Conservation (phyloP, 2,888 invertebrate genomes). For the Drosophila recens region DNA sequence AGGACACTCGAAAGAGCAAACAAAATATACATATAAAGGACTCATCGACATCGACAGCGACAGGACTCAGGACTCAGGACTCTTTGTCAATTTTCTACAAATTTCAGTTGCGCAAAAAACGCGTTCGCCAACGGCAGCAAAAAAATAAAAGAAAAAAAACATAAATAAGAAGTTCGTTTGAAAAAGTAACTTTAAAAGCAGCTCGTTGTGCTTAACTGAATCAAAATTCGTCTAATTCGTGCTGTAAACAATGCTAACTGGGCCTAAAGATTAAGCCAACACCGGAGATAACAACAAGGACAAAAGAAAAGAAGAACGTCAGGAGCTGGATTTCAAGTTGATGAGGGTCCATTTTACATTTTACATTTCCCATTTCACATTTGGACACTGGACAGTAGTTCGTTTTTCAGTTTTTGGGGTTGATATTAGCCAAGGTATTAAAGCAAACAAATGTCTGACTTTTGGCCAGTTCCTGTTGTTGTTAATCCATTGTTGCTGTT, state of each 20-base stretch:
- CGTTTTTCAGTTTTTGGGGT: slow-evolving; percentile 12
- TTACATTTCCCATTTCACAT: slow-evolving; percentile 7
- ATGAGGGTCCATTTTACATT: slow-evolving; percentile 58
- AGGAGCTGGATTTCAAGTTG: slow-evolving; percentile 60
- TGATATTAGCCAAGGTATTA: slow-evolving; percentile 39
- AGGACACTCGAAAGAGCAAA: slow-evolving; percentile 61
- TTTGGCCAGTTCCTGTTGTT: slow-evolving; percentile 5
- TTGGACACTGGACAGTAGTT: slow-evolving; percentile 27
- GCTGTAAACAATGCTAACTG: slow-evolving; percentile 70
- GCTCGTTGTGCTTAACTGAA: slow-evolving; percentile 24
- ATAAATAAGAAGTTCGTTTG: slow-evolving; percentile 8
- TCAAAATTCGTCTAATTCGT: slow-evolving; percentile 64
- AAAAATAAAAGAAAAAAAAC: slow-evolving; percentile 7
- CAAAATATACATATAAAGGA: slow-evolving; percentile 35
- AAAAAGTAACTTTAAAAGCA: slow-evolving; percentile 31
- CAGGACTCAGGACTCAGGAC: slow-evolving; percentile 2
- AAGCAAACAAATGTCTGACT: slow-evolving; percentile 5
- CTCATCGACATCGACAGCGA: slow-evolving; percentile 20
- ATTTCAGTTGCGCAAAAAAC: slow-evolving; percentile 73
- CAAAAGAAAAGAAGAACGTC: slow-evolving; percentile 7
- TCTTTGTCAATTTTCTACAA: slow-evolving; percentile 66
- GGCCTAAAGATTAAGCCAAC: slow-evolving; percentile 55
- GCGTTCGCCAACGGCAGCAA: slow-evolving; percentile 72
- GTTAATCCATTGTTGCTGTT: slow-evolving; percentile 1
- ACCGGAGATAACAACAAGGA: slow-evolving; percentile 13